Evolutionary conservation across 2,888 invertebrate genomes (phyloP).

Genomic region (Hydropsyche betteni): DNA sequence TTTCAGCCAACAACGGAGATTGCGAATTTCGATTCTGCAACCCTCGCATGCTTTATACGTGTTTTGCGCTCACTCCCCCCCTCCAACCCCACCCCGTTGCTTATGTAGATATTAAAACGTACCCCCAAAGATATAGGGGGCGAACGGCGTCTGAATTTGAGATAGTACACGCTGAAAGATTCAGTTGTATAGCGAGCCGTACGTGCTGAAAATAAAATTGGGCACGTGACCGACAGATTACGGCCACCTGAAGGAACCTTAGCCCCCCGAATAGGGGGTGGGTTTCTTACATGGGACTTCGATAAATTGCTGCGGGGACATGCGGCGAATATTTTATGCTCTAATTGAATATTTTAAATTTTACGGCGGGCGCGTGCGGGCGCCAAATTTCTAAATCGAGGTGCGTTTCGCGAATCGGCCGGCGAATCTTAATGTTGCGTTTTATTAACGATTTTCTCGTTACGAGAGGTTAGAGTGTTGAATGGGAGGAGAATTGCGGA

Average conservation of each 20-base stretch:
- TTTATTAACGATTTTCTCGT: too few relatives aligned
- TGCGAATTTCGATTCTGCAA: too few relatives aligned
- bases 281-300: neutral
- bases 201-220: slow-evolving; percentile 48
- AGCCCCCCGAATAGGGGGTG: neutral
- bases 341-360: slow-evolving; percentile 20
- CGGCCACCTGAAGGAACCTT: slow-evolving; percentile 33
- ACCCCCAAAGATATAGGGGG: slow-evolving; percentile 48
- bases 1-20: too few relatives aligned
- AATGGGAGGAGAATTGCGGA: too few relatives aligned
- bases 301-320: slow-evolving; percentile 9
- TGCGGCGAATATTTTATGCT: slow-evolving; percentile 12
- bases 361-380: neutral
- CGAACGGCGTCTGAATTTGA: slow-evolving; percentile 50
- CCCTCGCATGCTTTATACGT: neutral
- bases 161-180: slow-evolving; percentile 51
- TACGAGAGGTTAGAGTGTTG: too few relatives aligned
- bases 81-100: slow-evolving; percentile 41
- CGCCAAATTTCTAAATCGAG: neutral
- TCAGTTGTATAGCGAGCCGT: slow-evolving; percentile 41
- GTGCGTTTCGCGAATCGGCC: neutral
- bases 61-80: neutral
- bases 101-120: slow-evolving; percentile 51
- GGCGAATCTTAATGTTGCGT: too few relatives aligned
- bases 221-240: slow-evolving; percentile 48